Conservation (phyloP, 2,797 vertebrate species). For the Vireo griseus region DNA sequence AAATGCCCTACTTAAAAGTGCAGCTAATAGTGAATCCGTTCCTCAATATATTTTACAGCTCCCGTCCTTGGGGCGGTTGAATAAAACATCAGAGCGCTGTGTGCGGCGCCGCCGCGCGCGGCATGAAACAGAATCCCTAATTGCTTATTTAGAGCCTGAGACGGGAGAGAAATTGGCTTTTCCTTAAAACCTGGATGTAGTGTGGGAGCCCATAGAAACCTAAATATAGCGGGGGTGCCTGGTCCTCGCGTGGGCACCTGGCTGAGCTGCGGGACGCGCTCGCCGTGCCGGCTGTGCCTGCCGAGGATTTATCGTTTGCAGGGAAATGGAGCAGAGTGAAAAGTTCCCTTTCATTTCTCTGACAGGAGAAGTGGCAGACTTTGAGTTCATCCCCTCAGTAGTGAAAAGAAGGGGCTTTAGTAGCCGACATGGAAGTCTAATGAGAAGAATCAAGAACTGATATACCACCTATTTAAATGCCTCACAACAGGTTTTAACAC, state of each 20-base stretch:
- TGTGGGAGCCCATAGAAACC: not conserved
- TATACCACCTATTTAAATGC: not conserved
- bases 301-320: fast-evolving
- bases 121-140: not conserved
- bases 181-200: not conserved
- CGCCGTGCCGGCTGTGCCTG: not conserved
- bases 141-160: not conserved
- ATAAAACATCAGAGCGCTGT: not conserved
- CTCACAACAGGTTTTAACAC: not conserved
- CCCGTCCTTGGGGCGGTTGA: not conserved
- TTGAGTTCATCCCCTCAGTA: not conserved
- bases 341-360: not conserved
- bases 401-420: slow-evolving; percentile 1
- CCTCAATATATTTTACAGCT: not conserved
- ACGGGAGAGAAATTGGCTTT: not conserved
- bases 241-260: fast-evolving
- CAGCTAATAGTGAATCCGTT: not conserved
- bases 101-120: fast-evolving
- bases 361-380: not conserved
- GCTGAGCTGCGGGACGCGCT: fast-evolving
- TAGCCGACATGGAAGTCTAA: not conserved
- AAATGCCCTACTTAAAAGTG: not conserved
- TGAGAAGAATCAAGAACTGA: slow-evolving; percentile 34
- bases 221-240: fast-evolving
- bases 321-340: not conserved